Base-by-base conservation (phyloP, 1,140 invertebrate species). In the Ditylenchus dipsaci region DNA sequence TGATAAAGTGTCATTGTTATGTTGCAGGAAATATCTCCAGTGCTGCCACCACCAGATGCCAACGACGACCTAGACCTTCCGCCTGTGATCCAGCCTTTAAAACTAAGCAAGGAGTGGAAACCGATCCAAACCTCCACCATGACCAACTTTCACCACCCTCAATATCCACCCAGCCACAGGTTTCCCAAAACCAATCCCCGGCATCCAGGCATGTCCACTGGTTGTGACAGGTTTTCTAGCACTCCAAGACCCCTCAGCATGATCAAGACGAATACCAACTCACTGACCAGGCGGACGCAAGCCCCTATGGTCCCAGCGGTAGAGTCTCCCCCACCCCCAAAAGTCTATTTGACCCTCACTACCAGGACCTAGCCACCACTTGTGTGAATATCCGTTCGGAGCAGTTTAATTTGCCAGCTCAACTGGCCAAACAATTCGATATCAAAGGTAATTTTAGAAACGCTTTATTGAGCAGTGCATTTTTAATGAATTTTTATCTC, bases 141-240 rank as follows among this genome's bases (percentile, higher is more conserved):
- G 56, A 58, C 70, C 30, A 64, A 71, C 29, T 64, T 71, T 29
- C 69, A 71, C n/a, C 42, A 19, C n/a, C 1, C 66, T 64, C 42
- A 38, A 7, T 65, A 7, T 7, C n/a, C 42, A 57, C 56, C 29
- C 57, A n/a, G n/a, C n/a, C n/a, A n/a, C n/a, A n/a, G 42, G 21
- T 56, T 63, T 19, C 69, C 69, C 29, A 71, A 43, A n/a, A 71
- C 71, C 21, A 71, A 74, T 56, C 71, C 69, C 23, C 72, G 62
- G 9, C 43, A 74, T 68, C 17, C 67, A 17, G 30, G 67, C 17
- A 53, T 45, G 23, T 38, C n/a, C n/a, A n/a, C n/a, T n/a, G n/a
- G n/a, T n/a, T n/a, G n/a, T n/a, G n/a, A n/a, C n/a, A n/a, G n/a
- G n/a, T n/a, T n/a, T n/a, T 21, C 57, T n/a, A 65, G 38, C n/a